Evolutionary conservation across 2,888 invertebrate species (phyloP), one percentile per base, ranked within the genome.

Genomic region (Leucoma salicis): DNA sequence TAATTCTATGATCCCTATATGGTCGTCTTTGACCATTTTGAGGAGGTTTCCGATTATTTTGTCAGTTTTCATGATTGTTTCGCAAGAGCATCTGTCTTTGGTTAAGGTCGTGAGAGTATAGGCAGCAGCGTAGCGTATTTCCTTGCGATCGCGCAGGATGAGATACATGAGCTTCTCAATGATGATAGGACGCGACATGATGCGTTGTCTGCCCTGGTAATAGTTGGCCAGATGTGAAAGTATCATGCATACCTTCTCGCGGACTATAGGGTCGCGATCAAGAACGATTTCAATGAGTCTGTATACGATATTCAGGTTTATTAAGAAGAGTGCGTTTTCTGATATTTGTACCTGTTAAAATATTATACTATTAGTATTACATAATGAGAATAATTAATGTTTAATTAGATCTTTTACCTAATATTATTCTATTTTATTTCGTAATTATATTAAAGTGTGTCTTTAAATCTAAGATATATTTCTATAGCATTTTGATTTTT

Each of bases 111-210:
- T 64, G 0, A 89, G 59, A 0, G 80, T 80, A 25, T 73, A 71
- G 0, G 85, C 80, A 0, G 89, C 82, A 0, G 81, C 82, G 39
- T 78, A 86, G 14, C 89, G 57, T 29, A 89, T 78, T 49, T 89
- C 83, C 37, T 78, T 80, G 1, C 77, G 65, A 37, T 86, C 89
- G 31, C 78, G 69, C 65, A 82, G 64, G 25, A 75, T 65, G 0
- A 83, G 54, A 54, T 61, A 63, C 63, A 84, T 70, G 1, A 89
- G 70, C 18, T 79, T 76, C 2, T 74, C 69, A 3, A 85, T 61
- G 2, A 82, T 64, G 7, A 66, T 46, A 0, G 74, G 73, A 0
- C 76, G 62, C 0, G 69, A 55, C 61, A 81, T 64, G 14, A 88
- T 83, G 1, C 72, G 66, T 38, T 68, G 57, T 15, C 78, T 61